Evolutionary conservation across 2,888 invertebrate genomes (phyloP), one percentile per base, ranked within the genome.

Genomic region (Ectropis crepuscularia): DNA sequence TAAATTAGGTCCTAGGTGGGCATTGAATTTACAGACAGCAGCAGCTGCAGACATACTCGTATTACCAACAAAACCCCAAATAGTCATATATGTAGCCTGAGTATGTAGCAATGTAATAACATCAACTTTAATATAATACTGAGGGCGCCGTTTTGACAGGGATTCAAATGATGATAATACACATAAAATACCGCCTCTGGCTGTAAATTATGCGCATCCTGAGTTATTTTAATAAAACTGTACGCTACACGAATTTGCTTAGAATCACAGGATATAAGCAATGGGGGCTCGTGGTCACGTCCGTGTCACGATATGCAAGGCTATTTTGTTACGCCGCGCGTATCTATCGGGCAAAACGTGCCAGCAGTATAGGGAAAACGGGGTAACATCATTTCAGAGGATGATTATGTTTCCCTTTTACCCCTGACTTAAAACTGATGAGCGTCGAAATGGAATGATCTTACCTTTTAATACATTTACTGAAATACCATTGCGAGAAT

Each of bases 171-270:
- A 6, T 39, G 42, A 37, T 45, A 38, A 50, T 16, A 42, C 42
- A 49, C 39, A 45, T 46, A 48, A 16, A 58, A 49, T 9, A 38
- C 38, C n/a, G 36, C 4, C 10, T 47, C 37, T 12, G 41, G 46
- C 39, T n/a, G 12, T 46, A 55, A 60, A 53, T 53, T 57, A 63
- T 63, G 58, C 49, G 50, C 50, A 59, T 63, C 50, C 54, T 39
- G 53, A 61, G 46, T 54, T 58, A 60, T 61, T 62, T 68, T 68
- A 66, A 66, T 70, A 62, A 61, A 68, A 60, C 41, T 43, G 50
- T 57, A 61, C 65, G 55, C 60, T 51, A 55, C 70, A 64, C 42
- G 65, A 70, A 64, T 51, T 64, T 57, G 48, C 66, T 64, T 61
- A 64, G 50, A 62, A 60, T 66, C 59, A 63, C 57, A 61, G 51